Evolutionary conservation across 37 sponge, comb jelly and placozoan species (phyloP), one percentile per base, ranked within the genome.

Genomic region (Agelas oroides): DNA sequence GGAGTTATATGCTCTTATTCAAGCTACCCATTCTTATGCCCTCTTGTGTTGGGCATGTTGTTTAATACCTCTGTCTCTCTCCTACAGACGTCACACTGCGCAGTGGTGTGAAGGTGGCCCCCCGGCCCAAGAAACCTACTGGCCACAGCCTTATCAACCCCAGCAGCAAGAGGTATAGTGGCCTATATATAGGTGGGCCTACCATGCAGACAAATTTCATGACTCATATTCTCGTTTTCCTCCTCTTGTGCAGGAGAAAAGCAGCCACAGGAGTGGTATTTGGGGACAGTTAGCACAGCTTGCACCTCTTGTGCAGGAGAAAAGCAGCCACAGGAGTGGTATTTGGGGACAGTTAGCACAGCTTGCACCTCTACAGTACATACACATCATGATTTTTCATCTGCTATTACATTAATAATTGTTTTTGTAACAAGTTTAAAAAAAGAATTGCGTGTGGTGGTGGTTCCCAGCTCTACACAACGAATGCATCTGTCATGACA

Each of bases 61-160:
- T 12, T 3, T 46, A 46, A 46, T 46, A 8, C 6, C 46, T n/a
- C n/a, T n/a, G n/a, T n/a, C 68, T n/a, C 23, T 34, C 28, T 70
- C 31, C 15, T 70, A 15, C 33, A 70, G 71, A 70, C 35, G n/a
- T 70, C 35, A 21, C 71, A 2, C 21, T 30, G 21, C 28, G 71
- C n/a, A 70, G 35, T 11, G 71, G 71, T 11, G 8, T 8, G 3
- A 70, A 70, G 32, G 38, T 37, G 36, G 60, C 53, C 17, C 21
- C 59, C 23, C 53, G 77, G 36, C 59, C 72, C 5, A 89, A 76
- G 76, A 82, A 70, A 53, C 63, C 74, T 63, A 79, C 74, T 36
- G 90, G 90, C 21, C 68, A 73, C 65, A 89, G 90, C 53, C 73
- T 89, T 0, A 61, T 89, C 38, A 89, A 89, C 53, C 90, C 90